Percentiles rank a stretch among this genome's conserved stretches.
phyloP scores from a whole-genome alignment of 2,888 invertebrate species.

The Sepiola atlantica region DNA sequence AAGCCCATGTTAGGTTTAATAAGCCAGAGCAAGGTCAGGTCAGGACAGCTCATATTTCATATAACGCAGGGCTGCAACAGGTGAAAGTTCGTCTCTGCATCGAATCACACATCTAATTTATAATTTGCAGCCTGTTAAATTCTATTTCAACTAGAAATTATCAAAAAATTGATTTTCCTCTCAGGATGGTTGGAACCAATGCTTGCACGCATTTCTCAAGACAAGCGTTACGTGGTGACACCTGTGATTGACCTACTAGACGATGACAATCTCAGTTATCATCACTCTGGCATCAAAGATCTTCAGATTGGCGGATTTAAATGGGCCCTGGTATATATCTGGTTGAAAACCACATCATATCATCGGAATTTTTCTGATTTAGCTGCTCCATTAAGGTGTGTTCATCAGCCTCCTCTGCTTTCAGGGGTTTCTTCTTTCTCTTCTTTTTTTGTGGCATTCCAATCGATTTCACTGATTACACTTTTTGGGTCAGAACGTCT shows the following conservation, averaged over 20 bases:
- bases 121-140: neutral
- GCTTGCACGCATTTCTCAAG: constrained; percentile 86
- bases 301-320: constrained; percentile 79
- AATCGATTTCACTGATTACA: too few relatives aligned
- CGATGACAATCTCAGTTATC: constrained; percentile 93
- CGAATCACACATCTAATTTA: too few relatives aligned
- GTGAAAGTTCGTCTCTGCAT: too few relatives aligned
- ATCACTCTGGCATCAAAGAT: constrained; percentile 76
- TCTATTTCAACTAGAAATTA: neutral
- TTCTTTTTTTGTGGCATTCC: too few relatives aligned
- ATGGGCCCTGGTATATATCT: constrained; percentile 86
- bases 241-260: constrained; percentile 97
- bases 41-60: too few relatives aligned
- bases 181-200: constrained; percentile 94
- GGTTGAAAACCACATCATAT: constrained; percentile 52
- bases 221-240: constrained; percentile 84
- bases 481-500: too few relatives aligned
- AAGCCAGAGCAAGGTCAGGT: too few relatives aligned
- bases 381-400: constrained; percentile 34
- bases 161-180: neutral
- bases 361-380: constrained; percentile 48
- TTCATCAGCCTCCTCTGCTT: neutral
- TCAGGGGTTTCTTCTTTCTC: too few relatives aligned
- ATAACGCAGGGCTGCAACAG: too few relatives aligned
- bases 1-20: too few relatives aligned